These are phyloP conservation scores for Sebastes goodei DNA, from an alignment of 2,797 vertebrate genomes.

Conservation along the genomic window DNA sequence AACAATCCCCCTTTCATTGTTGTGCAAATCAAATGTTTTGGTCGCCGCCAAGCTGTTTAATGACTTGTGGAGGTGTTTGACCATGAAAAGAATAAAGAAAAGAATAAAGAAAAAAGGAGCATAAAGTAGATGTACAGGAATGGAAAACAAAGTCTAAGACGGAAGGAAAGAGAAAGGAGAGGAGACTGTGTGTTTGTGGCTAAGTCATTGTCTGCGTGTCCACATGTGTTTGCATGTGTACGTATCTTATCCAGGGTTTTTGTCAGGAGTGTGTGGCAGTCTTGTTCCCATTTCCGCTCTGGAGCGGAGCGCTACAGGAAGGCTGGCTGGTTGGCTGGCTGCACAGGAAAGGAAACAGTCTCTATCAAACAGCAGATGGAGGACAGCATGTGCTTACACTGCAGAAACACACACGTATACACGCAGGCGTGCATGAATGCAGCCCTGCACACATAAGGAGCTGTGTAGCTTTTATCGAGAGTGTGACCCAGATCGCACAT, in stretches of 20 bases:
- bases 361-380: constrained; percentile 82
- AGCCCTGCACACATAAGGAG: constrained; percentile 4
- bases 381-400: constrained; percentile 81
- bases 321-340: constrained; percentile 66
- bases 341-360: constrained; percentile 81
- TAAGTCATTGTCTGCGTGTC: constrained; percentile 7
- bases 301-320: constrained; percentile 76
- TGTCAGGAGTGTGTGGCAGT: constrained; percentile 58
- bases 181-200: constrained; percentile 9
- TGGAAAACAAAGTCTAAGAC: constrained; percentile 25
- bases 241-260: constrained; percentile 65
- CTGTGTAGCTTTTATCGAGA: constrained; percentile 36
- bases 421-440: background rate
- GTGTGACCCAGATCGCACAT: constrained; percentile 47
- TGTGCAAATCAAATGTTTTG: constrained; percentile 40
- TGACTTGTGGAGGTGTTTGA: constrained; percentile 21
- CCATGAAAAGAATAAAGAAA: constrained; percentile 21
- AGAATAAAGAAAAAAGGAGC: constrained; percentile 22
- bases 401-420: constrained; percentile 63
- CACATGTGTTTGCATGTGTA: constrained; percentile 23
- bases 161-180: constrained; percentile 44
- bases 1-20: constrained; percentile 20
- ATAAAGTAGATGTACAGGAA: background rate
- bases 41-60: constrained; percentile 8
- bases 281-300: constrained; percentile 71